Evolutionary conservation across 2,113 vertebrate genomes (phyloP).

Genomic region (Nycticorax nycticorax): DNA sequence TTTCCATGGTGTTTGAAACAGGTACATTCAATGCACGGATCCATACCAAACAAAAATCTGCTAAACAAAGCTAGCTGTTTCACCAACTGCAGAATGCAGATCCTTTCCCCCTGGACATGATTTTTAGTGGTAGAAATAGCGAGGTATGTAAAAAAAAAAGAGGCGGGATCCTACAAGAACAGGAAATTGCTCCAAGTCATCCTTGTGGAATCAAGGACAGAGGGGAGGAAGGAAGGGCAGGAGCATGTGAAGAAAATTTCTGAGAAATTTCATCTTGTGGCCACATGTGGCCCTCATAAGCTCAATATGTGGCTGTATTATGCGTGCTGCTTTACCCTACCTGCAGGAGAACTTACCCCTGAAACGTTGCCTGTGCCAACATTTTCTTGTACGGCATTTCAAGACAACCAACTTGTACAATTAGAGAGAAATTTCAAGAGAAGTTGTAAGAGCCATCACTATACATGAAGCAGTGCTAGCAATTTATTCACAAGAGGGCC

Average conservation of each 20-base stretch:
- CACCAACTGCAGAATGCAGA: neutral
- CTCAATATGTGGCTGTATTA: neutral
- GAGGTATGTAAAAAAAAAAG: neutral
- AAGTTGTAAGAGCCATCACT: neutral
- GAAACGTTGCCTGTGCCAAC: neutral
- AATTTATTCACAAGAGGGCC: slow-evolving; percentile 4
- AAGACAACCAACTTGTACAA: neutral
- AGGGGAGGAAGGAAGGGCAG: neutral
- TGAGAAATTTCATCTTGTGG: neutral
- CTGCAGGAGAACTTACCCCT: neutral
- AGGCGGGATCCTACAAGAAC: slow-evolving; percentile 1
- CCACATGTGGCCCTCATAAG: neutral
- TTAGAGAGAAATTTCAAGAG: slow-evolving; percentile 21
- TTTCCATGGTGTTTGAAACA: neutral
- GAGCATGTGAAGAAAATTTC: neutral
- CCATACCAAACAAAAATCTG: neutral
- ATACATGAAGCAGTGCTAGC: neutral
- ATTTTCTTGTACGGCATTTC: slow-evolving; percentile 4
- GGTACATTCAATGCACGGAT: neutral
- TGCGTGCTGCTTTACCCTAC: neutral
- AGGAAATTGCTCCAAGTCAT: slow-evolving; percentile 13
- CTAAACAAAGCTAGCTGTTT: neutral
- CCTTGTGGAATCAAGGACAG: neutral
- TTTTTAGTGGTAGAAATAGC: neutral
- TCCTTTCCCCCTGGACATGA: neutral